phyloP scores from a whole-genome alignment of 2,797 vertebrate species.

The Delichon dasypus region DNA sequence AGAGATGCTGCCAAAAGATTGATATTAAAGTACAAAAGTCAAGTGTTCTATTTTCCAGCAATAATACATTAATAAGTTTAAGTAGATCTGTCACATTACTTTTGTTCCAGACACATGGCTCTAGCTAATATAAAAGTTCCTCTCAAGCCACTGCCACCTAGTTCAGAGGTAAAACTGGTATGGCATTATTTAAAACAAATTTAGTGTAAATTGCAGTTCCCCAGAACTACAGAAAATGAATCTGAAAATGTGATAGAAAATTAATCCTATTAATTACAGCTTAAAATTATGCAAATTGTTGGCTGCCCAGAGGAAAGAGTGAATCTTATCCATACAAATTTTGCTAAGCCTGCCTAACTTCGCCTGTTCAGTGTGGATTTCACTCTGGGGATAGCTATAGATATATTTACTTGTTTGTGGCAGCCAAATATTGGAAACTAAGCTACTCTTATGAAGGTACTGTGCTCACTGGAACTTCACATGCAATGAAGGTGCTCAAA shows the following conservation, averaged over 20 bases:
- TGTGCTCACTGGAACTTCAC: background rate
- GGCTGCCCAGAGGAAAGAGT: background rate
- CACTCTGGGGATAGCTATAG: background rate
- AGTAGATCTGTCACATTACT: constrained; percentile 44
- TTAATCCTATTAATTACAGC: background rate
- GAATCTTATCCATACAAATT: background rate
- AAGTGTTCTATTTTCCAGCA: constrained; percentile 36
- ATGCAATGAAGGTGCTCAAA: background rate
- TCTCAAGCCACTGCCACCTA: background rate
- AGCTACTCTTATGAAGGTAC: background rate
- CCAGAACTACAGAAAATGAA: background rate
- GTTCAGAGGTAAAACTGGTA: background rate
- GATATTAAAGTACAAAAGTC: constrained; percentile 54
- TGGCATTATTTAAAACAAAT: background rate
- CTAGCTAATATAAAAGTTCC: constrained; percentile 7
- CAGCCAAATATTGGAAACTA: background rate
- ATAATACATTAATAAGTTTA: constrained; percentile 52
- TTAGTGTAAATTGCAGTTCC: background rate
- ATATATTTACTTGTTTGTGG: background rate
- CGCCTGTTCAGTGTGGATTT: background rate
- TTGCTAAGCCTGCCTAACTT: background rate
- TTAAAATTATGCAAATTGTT: background rate
- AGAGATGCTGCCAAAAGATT: constrained; percentile 43
- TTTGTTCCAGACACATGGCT: constrained; percentile 32
- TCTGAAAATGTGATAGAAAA: background rate